phyloP scores from a whole-genome alignment of 2,113 vertebrate species.

The Thunnus thynnus region DNA sequence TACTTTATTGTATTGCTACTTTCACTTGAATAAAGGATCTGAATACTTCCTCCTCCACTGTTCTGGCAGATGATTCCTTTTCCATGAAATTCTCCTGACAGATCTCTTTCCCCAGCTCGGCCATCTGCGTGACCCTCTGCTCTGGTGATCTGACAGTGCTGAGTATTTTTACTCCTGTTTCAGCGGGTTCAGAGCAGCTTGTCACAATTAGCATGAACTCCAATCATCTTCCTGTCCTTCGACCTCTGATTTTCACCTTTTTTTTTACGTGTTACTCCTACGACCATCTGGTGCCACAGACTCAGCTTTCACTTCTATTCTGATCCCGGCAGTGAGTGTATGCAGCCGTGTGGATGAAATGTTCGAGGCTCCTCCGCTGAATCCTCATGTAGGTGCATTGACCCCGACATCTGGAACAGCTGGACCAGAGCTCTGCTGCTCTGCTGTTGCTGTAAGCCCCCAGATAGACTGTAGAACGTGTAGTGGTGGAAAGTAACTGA shows the following conservation, averaged over 20 bases:
- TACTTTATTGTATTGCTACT: too few species aligned
- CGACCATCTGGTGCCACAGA: slow-evolving; percentile 12
- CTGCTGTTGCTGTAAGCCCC: not conserved
- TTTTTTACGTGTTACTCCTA: slow-evolving; percentile 4
- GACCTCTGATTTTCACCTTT: slow-evolving; percentile 18
- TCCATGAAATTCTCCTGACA: not conserved
- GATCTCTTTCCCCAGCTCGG: too few species aligned
- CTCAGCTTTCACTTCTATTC: not conserved
- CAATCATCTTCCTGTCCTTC: slow-evolving; percentile 1
- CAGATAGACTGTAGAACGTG: not conserved
- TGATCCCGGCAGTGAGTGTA: not conserved
- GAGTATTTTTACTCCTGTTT: not conserved
- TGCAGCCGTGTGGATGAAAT: not conserved
- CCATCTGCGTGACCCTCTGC: slow-evolving; percentile 2
- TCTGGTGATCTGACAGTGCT: not conserved
- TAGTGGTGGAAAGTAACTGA: not conserved
- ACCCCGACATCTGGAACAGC: slow-evolving; percentile 22
- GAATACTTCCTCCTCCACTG: not conserved
- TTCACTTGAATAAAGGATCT: not conserved
- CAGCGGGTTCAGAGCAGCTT: slow-evolving; percentile 11
- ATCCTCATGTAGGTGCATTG: not conserved
- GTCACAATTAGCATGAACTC: slow-evolving; percentile 1
- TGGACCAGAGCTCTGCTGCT: not conserved
- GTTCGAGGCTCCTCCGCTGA: too few species aligned
- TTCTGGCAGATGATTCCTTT: not conserved